Evolutionary conservation across 1,140 invertebrate genomes (phyloP).

Genomic region (Philopotamus ludificatus): DNA sequence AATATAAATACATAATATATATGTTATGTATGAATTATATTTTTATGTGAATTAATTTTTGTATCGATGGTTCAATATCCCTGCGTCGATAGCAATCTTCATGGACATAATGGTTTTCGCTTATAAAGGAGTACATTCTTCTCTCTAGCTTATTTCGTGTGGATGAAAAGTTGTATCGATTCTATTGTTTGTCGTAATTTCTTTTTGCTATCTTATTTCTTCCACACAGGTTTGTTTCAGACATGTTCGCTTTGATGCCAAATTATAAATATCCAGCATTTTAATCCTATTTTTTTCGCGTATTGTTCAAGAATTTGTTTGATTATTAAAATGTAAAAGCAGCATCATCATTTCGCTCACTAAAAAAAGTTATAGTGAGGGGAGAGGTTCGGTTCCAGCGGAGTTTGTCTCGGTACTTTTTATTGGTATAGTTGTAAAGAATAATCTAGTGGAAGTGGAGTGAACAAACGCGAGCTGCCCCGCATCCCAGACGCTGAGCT

Average conservation of each 20-base stretch:
- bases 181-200: constrained; percentile 36
- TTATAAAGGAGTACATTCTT: constrained; percentile 31
- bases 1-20: too few species aligned
- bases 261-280: too few species aligned
- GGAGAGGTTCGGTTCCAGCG: neutral
- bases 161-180: constrained; percentile 35
- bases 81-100: constrained; percentile 34
- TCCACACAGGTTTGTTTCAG: neutral
- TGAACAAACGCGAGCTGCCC: constrained; percentile 14
- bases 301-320: too few species aligned
- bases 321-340: too few species aligned
- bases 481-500: constrained; percentile 1
- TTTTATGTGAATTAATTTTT: too few species aligned
- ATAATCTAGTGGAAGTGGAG: constrained; percentile 33
- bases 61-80: too few species aligned
- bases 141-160: constrained; percentile 23
- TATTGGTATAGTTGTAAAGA: constrained; percentile 37
- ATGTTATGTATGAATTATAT: too few species aligned
- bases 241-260: too few species aligned
- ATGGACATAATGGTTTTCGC: constrained; percentile 40
- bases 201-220: constrained; percentile 22
- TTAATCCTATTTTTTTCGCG: too few species aligned
- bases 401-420: constrained; percentile 33
- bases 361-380: constrained; percentile 9
- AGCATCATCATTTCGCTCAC: constrained; percentile 12